Conservation (phyloP, 2,113 vertebrate genomes). For the Manacus vitellinus region DNA sequence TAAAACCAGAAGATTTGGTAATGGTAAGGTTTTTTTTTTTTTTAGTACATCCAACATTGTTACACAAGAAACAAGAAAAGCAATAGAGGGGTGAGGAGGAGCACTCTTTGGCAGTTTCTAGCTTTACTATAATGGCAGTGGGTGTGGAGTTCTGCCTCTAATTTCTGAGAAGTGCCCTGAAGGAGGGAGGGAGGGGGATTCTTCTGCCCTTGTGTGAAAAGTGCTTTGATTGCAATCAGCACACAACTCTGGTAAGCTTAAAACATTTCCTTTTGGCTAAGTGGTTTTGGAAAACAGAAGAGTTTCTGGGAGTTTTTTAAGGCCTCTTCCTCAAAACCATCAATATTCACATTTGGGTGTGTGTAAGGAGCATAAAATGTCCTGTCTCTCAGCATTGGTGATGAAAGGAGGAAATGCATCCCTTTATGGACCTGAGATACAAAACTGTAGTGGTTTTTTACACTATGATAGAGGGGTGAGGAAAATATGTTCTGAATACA, state of each 20-base stretch:
- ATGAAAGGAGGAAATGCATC: neutral
- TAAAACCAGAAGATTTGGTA: neutral
- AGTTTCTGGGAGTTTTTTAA: neutral
- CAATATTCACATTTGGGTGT: neutral
- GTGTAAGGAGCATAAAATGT: neutral
- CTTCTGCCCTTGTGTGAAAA: neutral
- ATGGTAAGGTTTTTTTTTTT: neutral
- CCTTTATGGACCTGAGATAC: neutral
- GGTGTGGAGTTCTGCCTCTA: neutral
- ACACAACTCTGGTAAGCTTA: neutral
- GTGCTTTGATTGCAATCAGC: neutral
- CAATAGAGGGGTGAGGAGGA: neutral
- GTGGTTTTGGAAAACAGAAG: neutral
- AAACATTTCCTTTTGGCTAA: neutral
- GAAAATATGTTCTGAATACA: neutral
- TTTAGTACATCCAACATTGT: neutral
- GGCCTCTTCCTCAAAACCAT: neutral
- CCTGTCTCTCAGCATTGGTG: neutral
- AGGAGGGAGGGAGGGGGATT: neutral
- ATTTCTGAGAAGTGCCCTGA: neutral
- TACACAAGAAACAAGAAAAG: neutral
- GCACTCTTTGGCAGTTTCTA: neutral
- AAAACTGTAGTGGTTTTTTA: neutral
- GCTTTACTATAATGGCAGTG: neutral
- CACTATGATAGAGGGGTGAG: rapidly evolving